Base-by-base conservation (phyloP, 2,888 invertebrate genomes). In the Apotomis capreana region DNA sequence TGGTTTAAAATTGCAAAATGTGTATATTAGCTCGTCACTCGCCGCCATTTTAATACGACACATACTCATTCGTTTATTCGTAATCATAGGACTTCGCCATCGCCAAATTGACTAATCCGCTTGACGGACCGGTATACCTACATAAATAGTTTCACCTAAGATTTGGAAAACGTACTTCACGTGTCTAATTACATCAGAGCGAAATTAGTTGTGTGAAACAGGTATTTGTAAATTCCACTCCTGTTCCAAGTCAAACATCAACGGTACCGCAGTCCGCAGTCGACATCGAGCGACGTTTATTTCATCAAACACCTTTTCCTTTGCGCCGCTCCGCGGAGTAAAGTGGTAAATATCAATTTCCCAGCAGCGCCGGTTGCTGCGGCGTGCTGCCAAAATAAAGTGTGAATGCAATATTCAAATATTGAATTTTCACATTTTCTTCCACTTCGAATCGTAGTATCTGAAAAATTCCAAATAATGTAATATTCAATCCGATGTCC, bases 341-440 rank as follows among this genome's bases (percentile, higher is more conserved):
- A 61, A 62, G 46, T 65, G 65, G 65, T 46, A 65, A 65, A 57
- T 65, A 65, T 65, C 65, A 57, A 65, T 57, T 46, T 55, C 55
- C 55, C 55, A 46, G 62, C 36, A 57, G 46, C 65, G 64, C 44
- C 15, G 55, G 55, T 46, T 57, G 65, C 26, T 65, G 65, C 65
- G 55, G 65, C 65, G 46, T 57, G 46, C 55, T 65, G 46, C 46
- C 65, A 65, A 65, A 64, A 57, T 65, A 57, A n/a, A 65, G 46
- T 65, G 64, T n/a, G 37, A 46, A 65, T 57, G 15, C 55, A 65
- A 57, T 65, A 65, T 65, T 46, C 46, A 57, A 65, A 55, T 65
- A 65, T 65, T 57, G 55, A 65, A 65, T 57, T 46, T 65, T 26
- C 54, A 46, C 52, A 15, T 64, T 13, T n/a, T 57, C 55, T 57